phyloP scores from a whole-genome alignment of 1,140 invertebrate genomes.

The Phthorimaea operculella region DNA sequence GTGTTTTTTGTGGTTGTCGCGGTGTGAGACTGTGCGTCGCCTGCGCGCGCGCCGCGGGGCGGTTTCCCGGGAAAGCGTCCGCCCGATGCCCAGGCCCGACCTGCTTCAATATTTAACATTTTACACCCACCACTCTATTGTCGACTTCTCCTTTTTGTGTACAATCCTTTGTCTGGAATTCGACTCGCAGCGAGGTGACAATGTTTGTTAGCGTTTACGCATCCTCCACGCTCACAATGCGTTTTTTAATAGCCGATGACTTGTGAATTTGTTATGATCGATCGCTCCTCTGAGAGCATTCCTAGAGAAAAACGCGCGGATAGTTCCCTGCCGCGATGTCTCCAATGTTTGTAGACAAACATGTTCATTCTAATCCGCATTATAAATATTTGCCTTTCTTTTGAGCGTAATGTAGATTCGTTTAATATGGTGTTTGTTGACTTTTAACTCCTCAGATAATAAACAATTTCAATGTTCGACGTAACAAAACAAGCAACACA shows the following conservation, averaged over 20 bases:
- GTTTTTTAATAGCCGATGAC: conserved; percentile 64
- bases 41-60: conserved; percentile 53
- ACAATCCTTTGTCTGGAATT: conserved; percentile 51
- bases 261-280: conserved; percentile 66
- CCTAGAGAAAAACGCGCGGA: conserved; percentile 29
- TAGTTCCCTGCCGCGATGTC: conserved; percentile 21
- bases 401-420: no score
- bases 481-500: conserved; percentile 12
- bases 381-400: background rate
- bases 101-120: conserved; percentile 56
- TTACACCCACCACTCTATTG: conserved; percentile 55
- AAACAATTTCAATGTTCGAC: background rate
- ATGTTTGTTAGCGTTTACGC: conserved; percentile 60
- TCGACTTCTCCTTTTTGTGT: conserved; percentile 38
- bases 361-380: background rate
- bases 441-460: no score
- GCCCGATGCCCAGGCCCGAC: conserved; percentile 25
- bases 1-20: conserved; percentile 52
- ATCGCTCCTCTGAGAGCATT: conserved; percentile 34
- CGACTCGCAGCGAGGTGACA: conserved; percentile 54
- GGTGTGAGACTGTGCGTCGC: conserved; percentile 59
- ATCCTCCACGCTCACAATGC: conserved; percentile 50
- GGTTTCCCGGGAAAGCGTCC: conserved; percentile 48
- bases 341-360: conserved; percentile 7
- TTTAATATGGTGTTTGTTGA: no score